Evolutionary conservation across 2,113 vertebrate genomes (phyloP), one percentile per base, ranked within the genome.

Genomic region (Datnioides undecimradiatus): DNA sequence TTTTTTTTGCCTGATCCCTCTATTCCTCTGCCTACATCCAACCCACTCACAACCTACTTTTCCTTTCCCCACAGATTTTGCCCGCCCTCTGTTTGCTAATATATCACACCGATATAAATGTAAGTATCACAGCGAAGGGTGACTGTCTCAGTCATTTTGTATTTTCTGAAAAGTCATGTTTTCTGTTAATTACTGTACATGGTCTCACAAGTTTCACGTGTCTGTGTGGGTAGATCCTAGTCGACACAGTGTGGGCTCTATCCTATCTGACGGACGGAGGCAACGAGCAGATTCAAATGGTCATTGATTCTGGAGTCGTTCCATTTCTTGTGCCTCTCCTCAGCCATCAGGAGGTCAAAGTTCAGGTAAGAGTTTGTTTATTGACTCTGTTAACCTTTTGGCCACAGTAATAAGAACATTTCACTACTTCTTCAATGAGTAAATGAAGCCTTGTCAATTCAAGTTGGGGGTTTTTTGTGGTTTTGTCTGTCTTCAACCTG

Each of bases 221-320:
- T 63, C 3, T 51, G 6, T 76, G 19, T 72, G 62, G 84, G 67
- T 82, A 99, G 98, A 99, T 99, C 87, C 95, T 99, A 46, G 98
- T 99, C 88, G 98, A 99, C 93, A 99, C 97, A n/a, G 98, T 99
- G 89, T 99, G 98, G 98, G 98, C 98, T 90, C 93, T 99, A 88
- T 99, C 98, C 36, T 99, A 99, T 89, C 94, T 99, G 93, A 99
- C 98, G 85, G 98, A 99, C 11, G 98, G 98, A 51, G 98, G 98
- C 51, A 99, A 99, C 40, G 98, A 99, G 76, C 98, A 99, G 91
- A 99, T 99, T 94, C 98, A 99, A 92, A 99, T 99, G 98, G 98
- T 99, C 85, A 99, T 99, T 78, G 98, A 99, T 92, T 99, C 98
- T 5, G 97, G 97, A 79, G 98, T 99, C 57, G 98, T 99, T 82